A percentile compares a stretch with the other conserved stretches of the same genome.
Evolutionary conservation across 2,888 invertebrate genomes (phyloP).

Genomic region (Thereva nobilitata): DNA sequence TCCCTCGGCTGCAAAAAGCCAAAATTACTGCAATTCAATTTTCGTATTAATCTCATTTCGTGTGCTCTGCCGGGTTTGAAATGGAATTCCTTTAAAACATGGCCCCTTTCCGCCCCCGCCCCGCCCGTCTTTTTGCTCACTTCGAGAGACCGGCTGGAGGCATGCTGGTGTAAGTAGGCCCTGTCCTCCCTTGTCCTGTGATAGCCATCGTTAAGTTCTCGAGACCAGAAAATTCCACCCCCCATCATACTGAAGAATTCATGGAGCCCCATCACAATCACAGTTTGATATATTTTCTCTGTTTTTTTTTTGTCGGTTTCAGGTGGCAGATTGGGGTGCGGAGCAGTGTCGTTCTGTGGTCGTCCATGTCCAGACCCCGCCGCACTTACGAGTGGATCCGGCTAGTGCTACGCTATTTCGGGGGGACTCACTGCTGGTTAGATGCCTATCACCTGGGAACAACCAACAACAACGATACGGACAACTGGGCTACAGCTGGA

Average conservation of each 20-base stretch:
- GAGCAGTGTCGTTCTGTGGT: slow-evolving; percentile 68
- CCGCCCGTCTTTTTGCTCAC: no score
- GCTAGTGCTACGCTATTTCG: slow-evolving; percentile 69
- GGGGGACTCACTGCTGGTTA: slow-evolving; percentile 56
- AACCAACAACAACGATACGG: slow-evolving; percentile 62
- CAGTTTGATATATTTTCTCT: slow-evolving; percentile 1
- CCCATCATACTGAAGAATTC: no score
- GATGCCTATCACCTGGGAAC: slow-evolving; percentile 69
- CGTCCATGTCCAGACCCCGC: slow-evolving; percentile 65
- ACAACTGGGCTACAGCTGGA: slow-evolving; percentile 81
- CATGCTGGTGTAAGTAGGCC: no score
- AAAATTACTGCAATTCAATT: slow-evolving; percentile 31
- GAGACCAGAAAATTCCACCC: no score
- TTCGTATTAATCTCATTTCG: slow-evolving; percentile 19
- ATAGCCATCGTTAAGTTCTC: no score
- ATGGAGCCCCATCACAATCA: no score
- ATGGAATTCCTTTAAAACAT: not conserved
- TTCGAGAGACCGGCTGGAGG: no score
- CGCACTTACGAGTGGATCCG: slow-evolving; percentile 67
- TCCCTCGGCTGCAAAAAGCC: not conserved
- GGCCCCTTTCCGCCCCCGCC: no score
- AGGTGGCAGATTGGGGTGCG: slow-evolving; percentile 68
- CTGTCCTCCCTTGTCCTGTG: no score
- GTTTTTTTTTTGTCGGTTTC: slow-evolving; percentile 55
- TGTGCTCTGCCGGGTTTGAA: not conserved